These are phyloP conservation scores for Aegotheles bennettii DNA, from an alignment of 2,113 vertebrate genomes.

Conservation along the genomic window DNA sequence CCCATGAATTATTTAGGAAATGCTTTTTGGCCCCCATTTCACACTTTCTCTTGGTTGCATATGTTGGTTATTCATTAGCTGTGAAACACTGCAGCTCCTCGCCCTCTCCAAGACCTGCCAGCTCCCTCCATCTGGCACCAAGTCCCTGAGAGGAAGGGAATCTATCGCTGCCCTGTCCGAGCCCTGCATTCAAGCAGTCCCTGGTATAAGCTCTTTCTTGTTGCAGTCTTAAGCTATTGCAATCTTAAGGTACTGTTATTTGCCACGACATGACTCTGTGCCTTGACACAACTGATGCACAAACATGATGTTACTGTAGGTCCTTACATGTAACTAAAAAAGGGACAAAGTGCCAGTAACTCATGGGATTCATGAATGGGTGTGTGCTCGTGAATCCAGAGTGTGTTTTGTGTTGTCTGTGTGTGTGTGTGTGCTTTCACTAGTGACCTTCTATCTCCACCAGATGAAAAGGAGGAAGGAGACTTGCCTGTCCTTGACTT, in stretches of 20 bases:
- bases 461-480: background rate
- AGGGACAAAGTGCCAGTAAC: no score
- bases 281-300: accelerated
- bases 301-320: accelerated
- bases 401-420: accelerated
- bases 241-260: no score
- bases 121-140: background rate
- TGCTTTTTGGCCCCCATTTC: background rate
- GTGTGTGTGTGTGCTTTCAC: background rate
- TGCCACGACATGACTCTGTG: background rate
- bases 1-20: background rate
- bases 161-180: background rate
- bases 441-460: background rate
- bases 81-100: background rate
- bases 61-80: background rate
- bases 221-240: background rate
- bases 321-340: background rate
- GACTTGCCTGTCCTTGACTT: no score
- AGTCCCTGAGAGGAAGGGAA: accelerated
- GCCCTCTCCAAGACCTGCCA: background rate
- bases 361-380: background rate
- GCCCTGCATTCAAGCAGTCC: background rate
- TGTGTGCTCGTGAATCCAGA: background rate
- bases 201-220: background rate
- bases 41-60: background rate